Percentiles rank a stretch among this genome's conserved stretches.
Evolutionary conservation across 2,888 invertebrate genomes (phyloP).

Genomic region (Anthoptus insignis): DNA sequence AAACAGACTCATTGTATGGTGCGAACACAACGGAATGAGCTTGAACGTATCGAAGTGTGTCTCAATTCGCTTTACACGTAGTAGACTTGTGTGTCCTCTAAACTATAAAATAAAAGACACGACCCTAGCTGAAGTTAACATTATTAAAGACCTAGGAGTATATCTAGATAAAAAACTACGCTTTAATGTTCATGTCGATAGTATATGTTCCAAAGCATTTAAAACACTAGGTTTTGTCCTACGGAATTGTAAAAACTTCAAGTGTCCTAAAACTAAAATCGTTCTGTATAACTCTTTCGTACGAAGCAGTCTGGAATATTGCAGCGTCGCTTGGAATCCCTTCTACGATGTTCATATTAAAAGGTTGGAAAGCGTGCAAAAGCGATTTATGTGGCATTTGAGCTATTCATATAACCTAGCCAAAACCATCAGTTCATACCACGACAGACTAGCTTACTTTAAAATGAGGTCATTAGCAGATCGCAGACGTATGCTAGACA

Average conservation of each 20-base stretch:
- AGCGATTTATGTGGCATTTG: background rate
- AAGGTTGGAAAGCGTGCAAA: constrained; percentile 12
- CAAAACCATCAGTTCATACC: background rate
- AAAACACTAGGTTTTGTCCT: background rate
- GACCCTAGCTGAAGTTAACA: background rate
- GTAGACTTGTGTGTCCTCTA: background rate
- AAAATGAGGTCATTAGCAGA: background rate
- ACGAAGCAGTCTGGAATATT: no score
- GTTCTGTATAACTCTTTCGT: background rate
- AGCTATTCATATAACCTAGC: background rate
- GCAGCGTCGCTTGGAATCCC: background rate
- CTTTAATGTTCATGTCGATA: background rate
- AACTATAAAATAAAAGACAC: background rate
- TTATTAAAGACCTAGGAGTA: constrained; percentile 10
- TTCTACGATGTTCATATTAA: background rate
- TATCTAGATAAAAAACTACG: constrained; percentile 13
- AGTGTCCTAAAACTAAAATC: background rate
- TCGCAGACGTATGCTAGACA: background rate
- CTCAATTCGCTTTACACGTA: constrained; percentile 2
- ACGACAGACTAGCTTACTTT: background rate
- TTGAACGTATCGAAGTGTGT: constrained; percentile 5
- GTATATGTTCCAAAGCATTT: background rate
- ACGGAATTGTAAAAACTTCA: background rate
- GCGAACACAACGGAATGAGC: background rate
- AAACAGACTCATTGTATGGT: background rate